Evolutionary conservation across 2,113 vertebrate species (phyloP).

Genomic region (Saguinus midas): DNA sequence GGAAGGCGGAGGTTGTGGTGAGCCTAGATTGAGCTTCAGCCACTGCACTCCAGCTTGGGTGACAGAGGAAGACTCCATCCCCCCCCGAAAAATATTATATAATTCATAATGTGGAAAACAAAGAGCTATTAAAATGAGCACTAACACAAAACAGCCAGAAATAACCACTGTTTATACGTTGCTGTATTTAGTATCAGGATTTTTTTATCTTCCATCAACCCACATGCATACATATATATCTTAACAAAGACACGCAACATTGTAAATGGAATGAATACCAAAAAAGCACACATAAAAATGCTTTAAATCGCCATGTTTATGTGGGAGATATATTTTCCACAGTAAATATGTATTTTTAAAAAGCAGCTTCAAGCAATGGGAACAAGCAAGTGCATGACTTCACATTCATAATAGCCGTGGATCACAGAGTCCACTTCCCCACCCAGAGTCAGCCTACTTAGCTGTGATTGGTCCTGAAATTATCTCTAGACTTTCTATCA

Average conservation of each 20-base stretch:
- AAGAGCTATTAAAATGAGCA: neutral
- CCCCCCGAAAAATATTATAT: neutral
- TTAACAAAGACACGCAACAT: neutral
- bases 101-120: neutral
- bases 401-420: neutral
- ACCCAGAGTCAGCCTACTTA: neutral
- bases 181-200: neutral
- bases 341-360: neutral
- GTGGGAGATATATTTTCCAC: neutral
- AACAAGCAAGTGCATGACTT: neutral
- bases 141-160: neutral
- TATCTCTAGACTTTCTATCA: neutral
- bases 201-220: neutral
- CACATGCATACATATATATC: neutral
- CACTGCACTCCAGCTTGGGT: no score
- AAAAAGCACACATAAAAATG: neutral
- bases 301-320: neutral
- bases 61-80: no score
- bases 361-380: neutral
- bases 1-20: no score
- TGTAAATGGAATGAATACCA: neutral
- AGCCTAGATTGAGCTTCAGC: no score
- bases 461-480: neutral
- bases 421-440: neutral
- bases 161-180: neutral